Conservation (phyloP, 2,113 vertebrate species). For the Thomomys bottae region DNA sequence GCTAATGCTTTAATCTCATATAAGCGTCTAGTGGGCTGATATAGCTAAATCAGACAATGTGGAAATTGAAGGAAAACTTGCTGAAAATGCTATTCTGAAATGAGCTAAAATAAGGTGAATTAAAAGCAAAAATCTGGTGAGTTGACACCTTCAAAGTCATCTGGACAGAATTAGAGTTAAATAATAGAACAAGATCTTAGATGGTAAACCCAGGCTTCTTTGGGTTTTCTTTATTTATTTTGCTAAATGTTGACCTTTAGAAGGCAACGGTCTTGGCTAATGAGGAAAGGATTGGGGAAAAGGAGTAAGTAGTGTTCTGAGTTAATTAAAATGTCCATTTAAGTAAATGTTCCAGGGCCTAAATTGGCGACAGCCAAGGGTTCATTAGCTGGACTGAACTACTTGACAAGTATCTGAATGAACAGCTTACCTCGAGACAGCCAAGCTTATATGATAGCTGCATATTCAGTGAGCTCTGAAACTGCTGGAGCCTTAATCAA, state of each 20-base stretch:
- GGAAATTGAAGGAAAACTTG: slow-evolving; percentile 60
- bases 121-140: slow-evolving; percentile 50
- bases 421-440: slow-evolving; percentile 41
- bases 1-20: slow-evolving; percentile 55
- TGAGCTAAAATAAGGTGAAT: slow-evolving; percentile 46
- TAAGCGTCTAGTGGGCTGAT: slow-evolving; percentile 44
- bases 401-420: slow-evolving; percentile 10
- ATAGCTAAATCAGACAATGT: slow-evolving; percentile 58
- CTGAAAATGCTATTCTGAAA: slow-evolving; percentile 55
- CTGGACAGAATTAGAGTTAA: not conserved
- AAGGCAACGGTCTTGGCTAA: not conserved
- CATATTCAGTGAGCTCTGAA: not conserved
- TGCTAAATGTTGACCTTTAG: not conserved
- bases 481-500: not conserved
- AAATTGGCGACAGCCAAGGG: not conserved
- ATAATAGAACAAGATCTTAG: not conserved
- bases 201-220: not conserved
- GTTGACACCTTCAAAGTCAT: not conserved
- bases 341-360: not conserved
- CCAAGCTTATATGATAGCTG: not conserved
- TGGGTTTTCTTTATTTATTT: accelerated
- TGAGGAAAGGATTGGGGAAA: not conserved
- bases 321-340: slow-evolving; percentile 32
- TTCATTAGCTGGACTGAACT: not conserved
- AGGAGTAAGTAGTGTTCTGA: not conserved